These are phyloP conservation scores for Brienomyrus longianalis DNA, from an alignment of 2,113 vertebrate genomes.

Conservation along the genomic window DNA sequence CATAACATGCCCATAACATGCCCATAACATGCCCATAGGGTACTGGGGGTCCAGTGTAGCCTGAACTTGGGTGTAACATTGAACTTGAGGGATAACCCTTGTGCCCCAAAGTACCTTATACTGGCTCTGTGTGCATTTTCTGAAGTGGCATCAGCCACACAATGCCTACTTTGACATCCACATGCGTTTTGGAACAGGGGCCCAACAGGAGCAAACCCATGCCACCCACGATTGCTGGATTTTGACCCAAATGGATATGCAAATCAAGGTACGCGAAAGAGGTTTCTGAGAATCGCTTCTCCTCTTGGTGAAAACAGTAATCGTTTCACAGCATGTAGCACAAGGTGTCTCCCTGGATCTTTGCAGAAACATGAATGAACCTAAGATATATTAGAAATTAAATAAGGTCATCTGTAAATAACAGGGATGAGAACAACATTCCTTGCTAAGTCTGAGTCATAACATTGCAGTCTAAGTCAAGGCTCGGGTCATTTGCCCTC, in stretches of 20 bases:
- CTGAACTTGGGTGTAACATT: neutral
- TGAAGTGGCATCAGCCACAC: neutral
- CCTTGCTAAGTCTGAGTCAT: too few species aligned
- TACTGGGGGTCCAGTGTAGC: neutral
- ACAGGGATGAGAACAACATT: too few species aligned
- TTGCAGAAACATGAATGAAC: neutral
- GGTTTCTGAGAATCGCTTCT: neutral
- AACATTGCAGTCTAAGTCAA: too few species aligned
- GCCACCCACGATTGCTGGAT: neutral
- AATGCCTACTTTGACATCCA: neutral
- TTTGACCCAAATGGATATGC: neutral
- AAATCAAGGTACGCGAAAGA: neutral
- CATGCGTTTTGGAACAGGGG: neutral
- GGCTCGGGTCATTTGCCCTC: too few species aligned
- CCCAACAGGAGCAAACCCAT: neutral
- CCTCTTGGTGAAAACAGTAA: neutral
- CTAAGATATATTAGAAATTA: neutral
- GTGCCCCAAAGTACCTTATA: neutral
- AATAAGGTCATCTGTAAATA: neutral
- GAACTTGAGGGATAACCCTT: neutral
- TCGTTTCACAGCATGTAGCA: constrained; percentile 24
- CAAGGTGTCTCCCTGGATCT: constrained; percentile 49
- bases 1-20: neutral
- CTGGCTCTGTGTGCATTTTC: neutral
- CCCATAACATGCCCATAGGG: neutral